Percentiles rank a stretch among this genome's conserved stretches.
Conservation (phyloP, 2,888 invertebrate genomes). For the Zeuzera pyrina region DNA sequence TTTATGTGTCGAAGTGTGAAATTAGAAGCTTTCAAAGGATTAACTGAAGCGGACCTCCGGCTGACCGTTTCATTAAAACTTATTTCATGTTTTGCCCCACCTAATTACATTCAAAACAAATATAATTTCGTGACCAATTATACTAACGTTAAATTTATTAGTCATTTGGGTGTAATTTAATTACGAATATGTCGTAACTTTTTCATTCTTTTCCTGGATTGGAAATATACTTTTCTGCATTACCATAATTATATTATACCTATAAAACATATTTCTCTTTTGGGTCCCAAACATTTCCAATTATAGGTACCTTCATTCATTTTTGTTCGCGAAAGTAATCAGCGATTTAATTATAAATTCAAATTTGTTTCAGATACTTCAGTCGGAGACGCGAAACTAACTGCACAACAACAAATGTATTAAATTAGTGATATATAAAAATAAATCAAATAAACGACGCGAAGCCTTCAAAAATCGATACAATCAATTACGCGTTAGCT, state of each 20-base stretch:
- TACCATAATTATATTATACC: too few relatives aligned
- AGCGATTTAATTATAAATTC: conserved; percentile 31
- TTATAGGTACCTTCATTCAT: too few relatives aligned
- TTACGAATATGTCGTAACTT: too few relatives aligned
- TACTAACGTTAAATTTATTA: too few relatives aligned
- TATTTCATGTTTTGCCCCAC: conserved; percentile 20
- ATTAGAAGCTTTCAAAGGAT: conserved; percentile 56
- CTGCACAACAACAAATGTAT: conserved; percentile 26
- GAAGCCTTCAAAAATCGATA: conserved; percentile 61
- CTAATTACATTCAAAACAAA: conserved; percentile 41
- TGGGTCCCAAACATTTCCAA: too few relatives aligned
- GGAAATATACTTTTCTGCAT: too few relatives aligned
- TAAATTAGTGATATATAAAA: conserved; percentile 24
- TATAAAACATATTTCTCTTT: too few relatives aligned
- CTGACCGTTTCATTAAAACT: conserved; percentile 52
- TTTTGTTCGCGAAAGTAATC: too few relatives aligned
- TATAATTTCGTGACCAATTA: conserved; percentile 32
- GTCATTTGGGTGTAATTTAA: too few relatives aligned
- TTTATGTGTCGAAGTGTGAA: conserved; percentile 32
- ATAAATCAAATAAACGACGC: conserved; percentile 44
- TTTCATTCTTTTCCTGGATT: too few relatives aligned
- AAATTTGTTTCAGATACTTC: conserved; percentile 58
- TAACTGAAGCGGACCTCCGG: conserved; percentile 38
- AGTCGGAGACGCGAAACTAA: conserved; percentile 33
- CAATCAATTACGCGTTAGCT: conserved; percentile 44